Evolutionary conservation across 2,888 invertebrate genomes (phyloP).

Genomic region (Alloplasta piceator): DNA sequence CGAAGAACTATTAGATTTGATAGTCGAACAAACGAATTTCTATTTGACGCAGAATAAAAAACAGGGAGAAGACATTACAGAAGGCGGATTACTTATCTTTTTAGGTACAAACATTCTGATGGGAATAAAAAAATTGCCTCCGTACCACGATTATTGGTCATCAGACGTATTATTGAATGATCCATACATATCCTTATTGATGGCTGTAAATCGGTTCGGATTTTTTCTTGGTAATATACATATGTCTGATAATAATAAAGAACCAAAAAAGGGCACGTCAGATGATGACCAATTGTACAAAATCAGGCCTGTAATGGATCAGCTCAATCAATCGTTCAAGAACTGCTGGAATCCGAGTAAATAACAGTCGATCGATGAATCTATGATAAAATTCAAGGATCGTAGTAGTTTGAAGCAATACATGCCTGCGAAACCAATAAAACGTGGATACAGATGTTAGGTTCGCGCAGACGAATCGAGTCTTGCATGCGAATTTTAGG

Average conservation of each 20-base stretch:
- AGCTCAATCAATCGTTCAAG: slow-evolving; percentile 61
- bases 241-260: neutral
- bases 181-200: neutral
- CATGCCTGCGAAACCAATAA: slow-evolving; percentile 48
- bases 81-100: slow-evolving; percentile 14
- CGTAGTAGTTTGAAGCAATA: slow-evolving; percentile 43
- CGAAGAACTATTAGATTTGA: neutral
- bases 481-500: slow-evolving; percentile 66
- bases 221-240: neutral
- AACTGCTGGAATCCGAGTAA: slow-evolving; percentile 49
- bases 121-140: slow-evolving; percentile 22
- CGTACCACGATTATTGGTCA: slow-evolving; percentile 13
- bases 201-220: neutral
- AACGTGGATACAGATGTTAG: slow-evolving; percentile 49
- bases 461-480: slow-evolving; percentile 27
- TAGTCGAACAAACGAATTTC: neutral
- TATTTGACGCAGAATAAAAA: neutral
- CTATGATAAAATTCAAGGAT: slow-evolving; percentile 70
- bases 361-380: slow-evolving; percentile 69
- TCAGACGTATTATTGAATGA: neutral
- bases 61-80: neutral
- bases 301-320: slow-evolving; percentile 67
- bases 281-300: slow-evolving; percentile 71
- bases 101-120: slow-evolving; percentile 31
- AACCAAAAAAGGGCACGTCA: too few relatives aligned